Base-by-base conservation (phyloP, 1,140 invertebrate genomes). In the Cyphomyrmex costatus region DNA sequence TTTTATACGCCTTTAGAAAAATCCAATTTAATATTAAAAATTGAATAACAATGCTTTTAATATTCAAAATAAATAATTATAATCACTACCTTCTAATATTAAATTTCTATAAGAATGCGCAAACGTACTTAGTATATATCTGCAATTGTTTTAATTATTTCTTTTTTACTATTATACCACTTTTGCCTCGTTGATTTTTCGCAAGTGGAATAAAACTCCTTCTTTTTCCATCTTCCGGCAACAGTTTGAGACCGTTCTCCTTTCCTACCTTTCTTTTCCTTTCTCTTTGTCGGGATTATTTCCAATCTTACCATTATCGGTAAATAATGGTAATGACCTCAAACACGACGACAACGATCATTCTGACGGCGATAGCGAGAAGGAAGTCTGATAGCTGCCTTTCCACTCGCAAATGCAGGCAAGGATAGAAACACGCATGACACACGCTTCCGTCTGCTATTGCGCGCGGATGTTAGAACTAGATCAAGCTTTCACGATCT, bases 401-500 rank as follows among this genome's bases (percentile, higher is more conserved):
- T 90, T 88, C 88, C 63, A 90, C 63, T 89, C 21, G n/a, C 14
- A 24, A 73, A 24, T 33, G 16, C 21, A 16, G 16, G 3, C 10
- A 61, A 70, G 16, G 46, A 33, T 53, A 89, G 33, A 60, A 61
- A 66, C 84, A 82, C 27, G 61, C 65, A 36, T 71, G 76, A 88
- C 70, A 80, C 76, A 60, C 56, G 65, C 56, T 89, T 80, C 77
- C 86, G 83, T 80, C 76, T 65, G 36, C 46, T 76, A 66, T 85
- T 85, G 68, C 85, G 73, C 14, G 19, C 87, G 30, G 12, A 63
- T 42, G 74, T 79, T 56, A 71, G 82, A 88, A 90, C 80, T 73
- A 90, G 88, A 90, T 82, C 51, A 63, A 24, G 80, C 88, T 90
- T 90, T 90, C 88, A 90, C 88, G 89, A 89, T 19, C 70, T 85